Evolutionary conservation across 2,888 invertebrate species (phyloP), one percentile per base, ranked within the genome.

Genomic region (Melieria omissa): DNA sequence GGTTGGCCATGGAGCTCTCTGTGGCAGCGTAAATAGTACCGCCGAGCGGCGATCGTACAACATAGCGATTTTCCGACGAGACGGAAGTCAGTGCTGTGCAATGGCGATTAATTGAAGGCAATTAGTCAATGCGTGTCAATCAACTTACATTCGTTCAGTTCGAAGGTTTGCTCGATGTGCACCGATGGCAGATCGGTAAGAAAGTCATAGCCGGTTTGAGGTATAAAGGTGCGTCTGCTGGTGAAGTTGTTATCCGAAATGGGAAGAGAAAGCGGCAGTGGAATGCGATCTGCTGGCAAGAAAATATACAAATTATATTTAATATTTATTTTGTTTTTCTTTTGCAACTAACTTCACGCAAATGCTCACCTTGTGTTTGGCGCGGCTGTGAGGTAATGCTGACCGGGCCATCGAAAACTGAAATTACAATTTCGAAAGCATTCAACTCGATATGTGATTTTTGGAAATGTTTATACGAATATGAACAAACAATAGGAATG

Each of bases 81-180:
- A 91, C 88, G 9, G 82, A 82, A 5, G 86, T 85, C 4, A 85
- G 81, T 49, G 81, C 86, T 86, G 61, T 1, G 12, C 3, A 16
- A 29, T 44, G 12, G 42, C 12, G 46, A 66, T 4, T 7, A 8
- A 10, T 47, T 47, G 9, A 12, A 6, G 29, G 29, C 29, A 29
- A 29, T 29, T 3, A 29, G 3, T 29, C 29, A 29, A 29, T 29
- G 29, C 29, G 2, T 29, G 29, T 16, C 4, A 46, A 7, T 8
- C 12, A 60, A 80, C 90, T 87, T 86, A 94, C 94, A 86, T 84
- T 93, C 93, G 82, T 91, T 89, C 9, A 95, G 86, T 83, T 95
- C 95, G 58, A 94, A 91, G 57, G 94, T 93, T 86, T 95, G 95
- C 82, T 95, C 93, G 71, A 94, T 92, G 75, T 92, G 90, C 5